Evolutionary conservation across 2,113 vertebrate genomes (phyloP).

Genomic region (Apodemus speciosus): DNA sequence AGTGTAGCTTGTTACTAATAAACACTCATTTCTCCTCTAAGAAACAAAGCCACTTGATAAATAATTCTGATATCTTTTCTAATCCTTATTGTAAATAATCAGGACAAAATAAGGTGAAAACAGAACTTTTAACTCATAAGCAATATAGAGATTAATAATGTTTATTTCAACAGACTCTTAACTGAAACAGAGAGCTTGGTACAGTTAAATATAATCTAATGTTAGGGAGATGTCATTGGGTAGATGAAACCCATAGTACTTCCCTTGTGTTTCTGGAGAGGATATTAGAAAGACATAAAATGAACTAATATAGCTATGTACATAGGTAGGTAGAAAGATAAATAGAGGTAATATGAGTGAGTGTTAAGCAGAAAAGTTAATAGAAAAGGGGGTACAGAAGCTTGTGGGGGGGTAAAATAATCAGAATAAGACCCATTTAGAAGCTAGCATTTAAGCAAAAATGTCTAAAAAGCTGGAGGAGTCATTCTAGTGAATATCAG

Average conservation of each 20-base stretch:
- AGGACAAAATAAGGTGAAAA: constrained; percentile 55
- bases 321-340: not conserved
- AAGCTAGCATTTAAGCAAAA: not conserved
- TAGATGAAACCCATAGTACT: not conserved
- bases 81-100: not conserved
- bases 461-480: not conserved
- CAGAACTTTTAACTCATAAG: constrained; percentile 33
- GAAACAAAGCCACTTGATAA: constrained; percentile 19
- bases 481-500: not conserved
- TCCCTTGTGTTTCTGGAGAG: not conserved
- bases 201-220: not conserved
- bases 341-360: not conserved
- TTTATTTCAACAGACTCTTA: constrained; percentile 17
- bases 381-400: not conserved
- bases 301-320: not conserved
- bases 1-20: not conserved
- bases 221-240: not conserved
- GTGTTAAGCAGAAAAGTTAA: not conserved
- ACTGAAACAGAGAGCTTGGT: not conserved
- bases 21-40: not conserved
- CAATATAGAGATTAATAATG: constrained; percentile 31
- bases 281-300: not conserved
- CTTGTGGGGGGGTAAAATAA: not conserved
- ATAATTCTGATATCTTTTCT: constrained; percentile 21
- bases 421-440: not conserved